Evolutionary conservation across 2,888 invertebrate species (phyloP).

Genomic region (Pammene aurita): DNA sequence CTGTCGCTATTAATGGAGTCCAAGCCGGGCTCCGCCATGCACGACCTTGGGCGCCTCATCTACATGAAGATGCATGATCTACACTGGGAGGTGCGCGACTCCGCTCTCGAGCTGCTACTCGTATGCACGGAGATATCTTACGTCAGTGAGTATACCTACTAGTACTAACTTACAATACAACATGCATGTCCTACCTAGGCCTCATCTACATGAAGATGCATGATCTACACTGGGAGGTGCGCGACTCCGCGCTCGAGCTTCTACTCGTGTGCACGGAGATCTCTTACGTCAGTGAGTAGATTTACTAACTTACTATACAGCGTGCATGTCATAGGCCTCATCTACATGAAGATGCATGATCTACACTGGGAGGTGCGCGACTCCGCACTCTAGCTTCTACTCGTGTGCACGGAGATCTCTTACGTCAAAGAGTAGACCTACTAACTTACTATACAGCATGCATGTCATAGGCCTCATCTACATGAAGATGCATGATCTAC

Average conservation of each 20-base stretch:
- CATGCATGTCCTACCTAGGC: conserved; percentile 85
- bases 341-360: conserved; percentile 88
- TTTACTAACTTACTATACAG: neutral
- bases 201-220: conserved; percentile 87
- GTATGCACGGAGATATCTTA: conserved; percentile 88
- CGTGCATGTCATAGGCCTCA: conserved; percentile 86
- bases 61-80: conserved; percentile 87
- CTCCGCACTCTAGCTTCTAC: conserved; percentile 88
- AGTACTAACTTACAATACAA: too few species aligned
- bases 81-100: conserved; percentile 91
- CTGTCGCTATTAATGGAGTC: conserved; percentile 88
- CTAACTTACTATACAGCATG: conserved; percentile 56
- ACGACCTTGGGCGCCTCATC: conserved; percentile 86
- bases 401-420: conserved; percentile 87
- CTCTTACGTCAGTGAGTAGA: conserved; percentile 86
- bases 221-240: conserved; percentile 90
- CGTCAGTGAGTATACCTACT: conserved; percentile 82
- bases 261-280: conserved; percentile 87
- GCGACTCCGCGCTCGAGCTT: conserved; percentile 90
- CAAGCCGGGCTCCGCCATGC: conserved; percentile 85
- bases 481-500: conserved; percentile 86
- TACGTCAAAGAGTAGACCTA: conserved; percentile 84
- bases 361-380: conserved; percentile 91
- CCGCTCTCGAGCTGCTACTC: conserved; percentile 87
- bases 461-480: conserved; percentile 86